phyloP scores from a whole-genome alignment of 2,888 invertebrate species.

The Heteromurus nitidus region DNA sequence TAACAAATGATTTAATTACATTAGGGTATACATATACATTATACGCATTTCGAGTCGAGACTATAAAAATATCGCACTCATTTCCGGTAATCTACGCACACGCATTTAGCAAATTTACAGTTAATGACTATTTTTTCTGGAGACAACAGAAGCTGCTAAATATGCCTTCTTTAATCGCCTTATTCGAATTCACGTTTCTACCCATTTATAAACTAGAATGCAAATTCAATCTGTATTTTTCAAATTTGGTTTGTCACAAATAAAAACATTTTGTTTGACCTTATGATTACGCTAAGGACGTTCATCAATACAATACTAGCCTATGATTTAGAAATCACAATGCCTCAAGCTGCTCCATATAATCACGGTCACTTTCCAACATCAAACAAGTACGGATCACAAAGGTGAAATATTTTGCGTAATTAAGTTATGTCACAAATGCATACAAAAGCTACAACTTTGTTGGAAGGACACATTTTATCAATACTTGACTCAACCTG shows the following conservation, averaged over 20 bases:
- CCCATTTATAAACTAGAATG: too few relatives aligned
- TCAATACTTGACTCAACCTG: too few relatives aligned
- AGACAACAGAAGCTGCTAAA: too few relatives aligned
- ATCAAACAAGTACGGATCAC: constrained; percentile 41
- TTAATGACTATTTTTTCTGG: constrained; percentile 23
- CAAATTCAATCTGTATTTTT: too few relatives aligned
- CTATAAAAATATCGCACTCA: constrained; percentile 45
- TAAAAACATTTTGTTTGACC: too few relatives aligned
- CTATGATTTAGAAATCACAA: constrained; percentile 39
- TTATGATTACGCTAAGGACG: too few relatives aligned
- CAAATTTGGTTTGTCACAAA: too few relatives aligned
- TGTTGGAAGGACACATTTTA: not conserved
- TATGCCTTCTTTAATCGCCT: too few relatives aligned
- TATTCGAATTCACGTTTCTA: too few relatives aligned
- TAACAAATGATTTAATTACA: not conserved
- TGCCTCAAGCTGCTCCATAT: constrained; percentile 48
- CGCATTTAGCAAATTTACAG: not conserved
- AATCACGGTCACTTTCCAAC: constrained; percentile 47
- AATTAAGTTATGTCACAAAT: not conserved
- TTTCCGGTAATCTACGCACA: constrained; percentile 15
- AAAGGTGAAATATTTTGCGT: constrained; percentile 3
- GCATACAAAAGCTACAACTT: not conserved
- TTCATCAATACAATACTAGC: too few relatives aligned
- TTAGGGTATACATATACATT: not conserved
- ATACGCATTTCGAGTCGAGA: constrained; percentile 10